Evolutionary conservation across 2,113 vertebrate genomes (phyloP).

Genomic region (Prinia subflava): DNA sequence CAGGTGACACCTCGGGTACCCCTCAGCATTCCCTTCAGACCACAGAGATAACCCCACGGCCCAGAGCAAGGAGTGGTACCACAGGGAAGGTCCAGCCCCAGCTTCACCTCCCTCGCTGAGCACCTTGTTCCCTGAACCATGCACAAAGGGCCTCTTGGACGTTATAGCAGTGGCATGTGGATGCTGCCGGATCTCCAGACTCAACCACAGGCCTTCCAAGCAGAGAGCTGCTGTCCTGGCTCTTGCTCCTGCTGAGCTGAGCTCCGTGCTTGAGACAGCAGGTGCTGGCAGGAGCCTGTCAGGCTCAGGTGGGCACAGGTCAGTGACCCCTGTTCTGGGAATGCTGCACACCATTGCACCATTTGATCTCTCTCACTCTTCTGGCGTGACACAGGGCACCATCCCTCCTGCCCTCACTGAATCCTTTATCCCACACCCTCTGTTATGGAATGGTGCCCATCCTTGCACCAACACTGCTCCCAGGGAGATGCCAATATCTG

Average conservation of each 20-base stretch:
- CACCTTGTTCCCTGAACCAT: neutral
- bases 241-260: neutral
- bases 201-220: fast-evolving
- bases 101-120: fast-evolving
- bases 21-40: neutral
- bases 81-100: neutral
- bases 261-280: neutral
- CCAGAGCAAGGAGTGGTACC: neutral
- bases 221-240: neutral
- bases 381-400: neutral
- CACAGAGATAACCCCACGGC: fast-evolving
- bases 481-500: fast-evolving
- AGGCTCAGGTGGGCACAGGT: neutral
- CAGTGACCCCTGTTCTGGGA: neutral
- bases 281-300: neutral
- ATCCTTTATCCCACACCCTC: neutral
- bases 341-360: neutral
- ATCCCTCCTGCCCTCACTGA: neutral
- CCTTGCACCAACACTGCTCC: neutral
- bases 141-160: neutral
- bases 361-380: neutral
- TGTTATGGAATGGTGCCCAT: neutral
- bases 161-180: fast-evolving
- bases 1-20: fast-evolving
- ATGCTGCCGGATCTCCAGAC: neutral